Evolutionary conservation across 30 jellyfish, hydroid and myxozoan genomes (phyloP).

Genomic region (Chironex yamaguchii): DNA sequence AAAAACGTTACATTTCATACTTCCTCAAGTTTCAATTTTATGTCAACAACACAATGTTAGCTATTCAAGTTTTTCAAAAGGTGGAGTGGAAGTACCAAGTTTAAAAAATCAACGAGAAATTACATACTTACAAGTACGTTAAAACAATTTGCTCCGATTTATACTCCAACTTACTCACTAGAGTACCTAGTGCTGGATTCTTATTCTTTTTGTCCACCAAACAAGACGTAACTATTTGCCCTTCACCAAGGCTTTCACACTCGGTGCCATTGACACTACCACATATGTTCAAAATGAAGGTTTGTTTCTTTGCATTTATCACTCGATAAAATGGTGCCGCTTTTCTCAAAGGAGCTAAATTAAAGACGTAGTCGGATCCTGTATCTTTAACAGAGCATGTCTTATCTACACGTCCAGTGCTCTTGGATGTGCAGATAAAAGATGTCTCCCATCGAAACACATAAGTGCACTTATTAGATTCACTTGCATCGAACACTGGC

Average conservation of each 20-base stretch:
- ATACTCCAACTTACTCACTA: slow-evolving; percentile 32
- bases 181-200: slow-evolving; percentile 56
- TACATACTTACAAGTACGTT: slow-evolving; percentile 44
- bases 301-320: not conserved
- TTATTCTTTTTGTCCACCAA: slow-evolving; percentile 22
- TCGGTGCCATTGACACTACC: slow-evolving; percentile 76
- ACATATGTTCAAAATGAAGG: slow-evolving; percentile 66
- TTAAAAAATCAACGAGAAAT: no score
- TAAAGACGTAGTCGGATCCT: slow-evolving; percentile 42
- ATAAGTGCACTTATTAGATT: slow-evolving; percentile 61
- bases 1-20: no score
- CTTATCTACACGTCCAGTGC: slow-evolving; percentile 11
- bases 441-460: slow-evolving; percentile 77
- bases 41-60: no score
- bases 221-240: slow-evolving; percentile 70
- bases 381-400: slow-evolving; percentile 76
- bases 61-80: no score
- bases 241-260: slow-evolving; percentile 46
- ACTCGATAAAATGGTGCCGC: slow-evolving; percentile 55
- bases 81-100: no score
- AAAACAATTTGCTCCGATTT: slow-evolving; percentile 58
- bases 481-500: slow-evolving; percentile 64
- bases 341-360: slow-evolving; percentile 61
- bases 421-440: slow-evolving; percentile 66
- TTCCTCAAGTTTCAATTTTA: no score